Evolutionary conservation across 2,797 vertebrate genomes (phyloP).

Genomic region (Leucoraja ocellata): DNA sequence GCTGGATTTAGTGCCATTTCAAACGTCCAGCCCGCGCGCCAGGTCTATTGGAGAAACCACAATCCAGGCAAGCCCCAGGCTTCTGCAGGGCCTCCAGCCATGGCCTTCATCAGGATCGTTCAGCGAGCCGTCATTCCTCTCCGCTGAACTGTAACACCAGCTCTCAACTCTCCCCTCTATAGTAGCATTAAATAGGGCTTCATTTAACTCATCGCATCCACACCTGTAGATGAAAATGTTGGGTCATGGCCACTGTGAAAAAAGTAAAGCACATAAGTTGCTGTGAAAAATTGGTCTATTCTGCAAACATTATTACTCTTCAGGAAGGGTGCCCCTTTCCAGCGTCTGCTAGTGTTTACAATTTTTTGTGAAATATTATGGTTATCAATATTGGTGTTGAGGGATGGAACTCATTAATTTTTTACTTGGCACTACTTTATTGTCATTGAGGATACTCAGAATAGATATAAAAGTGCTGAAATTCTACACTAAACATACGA

Average conservation of each 20-base stretch:
- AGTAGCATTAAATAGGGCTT: background rate
- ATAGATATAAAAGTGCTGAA: background rate
- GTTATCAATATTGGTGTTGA: background rate
- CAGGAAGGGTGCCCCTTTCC: background rate
- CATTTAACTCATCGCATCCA: background rate
- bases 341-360: background rate
- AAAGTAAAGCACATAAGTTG: background rate
- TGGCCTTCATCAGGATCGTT: too few species aligned
- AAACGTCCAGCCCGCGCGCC: too few species aligned
- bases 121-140: too few species aligned
- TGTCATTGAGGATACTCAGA: background rate
- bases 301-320: background rate
- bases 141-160: background rate
- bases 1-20: too few species aligned
- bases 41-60: too few species aligned
- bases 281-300: background rate
- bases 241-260: background rate
- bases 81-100: too few species aligned
- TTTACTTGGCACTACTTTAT: background rate
- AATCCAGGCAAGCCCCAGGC: too few species aligned
- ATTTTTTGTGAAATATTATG: background rate
- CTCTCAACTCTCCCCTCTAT: background rate
- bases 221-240: background rate
- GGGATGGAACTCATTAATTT: background rate
- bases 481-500: background rate